Base-by-base conservation (phyloP, 2,797 vertebrate species). In the Gouania willdenowi region DNA sequence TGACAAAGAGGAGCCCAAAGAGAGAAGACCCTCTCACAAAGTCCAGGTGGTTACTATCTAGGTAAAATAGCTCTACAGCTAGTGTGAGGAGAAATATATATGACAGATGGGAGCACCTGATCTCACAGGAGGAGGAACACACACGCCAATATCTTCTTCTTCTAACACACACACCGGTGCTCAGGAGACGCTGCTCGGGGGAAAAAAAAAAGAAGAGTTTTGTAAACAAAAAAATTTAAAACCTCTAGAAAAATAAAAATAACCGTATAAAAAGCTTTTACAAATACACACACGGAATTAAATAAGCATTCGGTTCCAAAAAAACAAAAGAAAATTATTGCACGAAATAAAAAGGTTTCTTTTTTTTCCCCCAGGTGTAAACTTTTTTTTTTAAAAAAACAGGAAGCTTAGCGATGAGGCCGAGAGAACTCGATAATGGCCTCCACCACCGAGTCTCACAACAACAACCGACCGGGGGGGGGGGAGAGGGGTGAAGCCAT, bases 281-380 rank as follows among this genome's bases (percentile, higher is more conserved):
- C 56, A 71, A 43, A 30, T 36, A 66, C 51, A 71, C 51, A 69
- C 55, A 75, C 34, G 49, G 87, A 92, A 91, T 92, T 92, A 93
- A 94, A 94, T 93, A 91, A 84, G 89, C 91, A 88, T 67, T 65
- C 66, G 48, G 63, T 78, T 71, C 69, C 53, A 65, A 59, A 59
- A 85, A 76, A 85, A 71, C 84, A 81, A 66, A 86, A 71, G 84
- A 82, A 84, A 81, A 64, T 90, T 97, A 98, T 95, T 97, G 94
- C 94, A 96, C 93, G 90, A 93, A 92, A 89, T 77, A 88, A 71
- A 91, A 77, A 79, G 0, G n/a, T 68, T 70, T 73, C 54, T 68
- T 84, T 75, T 33, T 55, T 72, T n/a, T n/a, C n/a, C n/a, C n/a
- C n/a, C n/a, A 75, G 77, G 88, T 88, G 81, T 87, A 89, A 85